Evolutionary conservation across 2,113 vertebrate genomes (phyloP).

Genomic region (Fregata magnificens): DNA sequence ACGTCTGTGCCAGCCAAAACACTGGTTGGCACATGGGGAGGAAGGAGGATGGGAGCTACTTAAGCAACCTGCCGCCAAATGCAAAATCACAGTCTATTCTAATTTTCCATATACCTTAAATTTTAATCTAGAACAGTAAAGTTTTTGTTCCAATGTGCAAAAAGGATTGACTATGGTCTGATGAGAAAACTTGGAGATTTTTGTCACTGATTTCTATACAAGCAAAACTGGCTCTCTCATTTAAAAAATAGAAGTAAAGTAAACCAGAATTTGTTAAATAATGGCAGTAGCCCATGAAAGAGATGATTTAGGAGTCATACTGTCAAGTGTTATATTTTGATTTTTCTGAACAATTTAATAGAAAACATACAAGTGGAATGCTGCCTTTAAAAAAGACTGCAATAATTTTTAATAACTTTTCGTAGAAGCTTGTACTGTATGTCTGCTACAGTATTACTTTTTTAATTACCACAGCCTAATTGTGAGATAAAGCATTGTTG

Average conservation of each 20-base stretch:
- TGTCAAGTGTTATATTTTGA: neutral
- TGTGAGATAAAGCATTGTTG: neutral
- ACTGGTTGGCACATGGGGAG: neutral
- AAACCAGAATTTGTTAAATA: neutral
- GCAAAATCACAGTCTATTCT: neutral
- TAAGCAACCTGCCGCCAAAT: neutral
- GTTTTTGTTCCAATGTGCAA: neutral
- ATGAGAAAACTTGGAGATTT: neutral
- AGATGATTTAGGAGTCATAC: neutral
- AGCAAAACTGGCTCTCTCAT: neutral
- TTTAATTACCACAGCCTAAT: slow-evolving; percentile 1
- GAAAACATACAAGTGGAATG: neutral
- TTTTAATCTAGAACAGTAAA: neutral
- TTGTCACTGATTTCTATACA: neutral
- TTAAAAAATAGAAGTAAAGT: neutral
- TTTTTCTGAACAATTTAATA: neutral
- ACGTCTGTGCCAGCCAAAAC: neutral
- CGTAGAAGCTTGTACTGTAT: neutral
- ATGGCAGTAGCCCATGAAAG: neutral
- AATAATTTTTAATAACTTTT: neutral
- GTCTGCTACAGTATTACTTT: neutral
- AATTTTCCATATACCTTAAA: neutral
- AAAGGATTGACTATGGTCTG: neutral
- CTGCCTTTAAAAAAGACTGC: neutral
- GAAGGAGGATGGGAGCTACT: neutral